These are phyloP conservation scores for Sebastes itinus DNA, from an alignment of 2,797 vertebrate genomes.

Conservation along the genomic window DNA sequence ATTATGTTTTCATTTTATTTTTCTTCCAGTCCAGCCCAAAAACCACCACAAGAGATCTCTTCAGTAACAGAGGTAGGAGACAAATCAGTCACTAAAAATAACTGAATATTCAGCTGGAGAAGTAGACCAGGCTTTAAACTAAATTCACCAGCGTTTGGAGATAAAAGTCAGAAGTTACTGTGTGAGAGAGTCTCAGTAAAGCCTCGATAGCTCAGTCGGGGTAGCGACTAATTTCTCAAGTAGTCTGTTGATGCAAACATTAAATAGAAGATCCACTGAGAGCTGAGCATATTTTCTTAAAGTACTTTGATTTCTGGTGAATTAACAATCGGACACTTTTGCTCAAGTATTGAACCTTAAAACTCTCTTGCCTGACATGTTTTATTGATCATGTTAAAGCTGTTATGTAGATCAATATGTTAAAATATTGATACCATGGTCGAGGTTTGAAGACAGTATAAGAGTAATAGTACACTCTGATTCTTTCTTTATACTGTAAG, in stretches of 20 bases:
- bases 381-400: not conserved
- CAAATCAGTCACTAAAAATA: not conserved
- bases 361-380: too few relatives aligned
- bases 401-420: not conserved
- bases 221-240: too few relatives aligned
- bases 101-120: not conserved
- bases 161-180: not conserved
- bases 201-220: constrained; percentile 72
- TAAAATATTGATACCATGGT: too few relatives aligned
- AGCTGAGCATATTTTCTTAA: too few relatives aligned
- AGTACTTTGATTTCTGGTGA: too few relatives aligned
- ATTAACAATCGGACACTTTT: too few relatives aligned
- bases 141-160: not conserved
- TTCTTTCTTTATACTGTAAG: not conserved
- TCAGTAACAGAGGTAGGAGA: constrained; percentile 36
- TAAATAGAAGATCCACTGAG: too few relatives aligned
- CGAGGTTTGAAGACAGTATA: not conserved
- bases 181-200: not conserved
- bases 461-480: fast-evolving
- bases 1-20: not conserved
- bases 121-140: not conserved
- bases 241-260: too few relatives aligned
- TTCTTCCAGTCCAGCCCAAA: constrained; percentile 60
- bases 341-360: too few relatives aligned
- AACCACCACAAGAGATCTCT: constrained; percentile 21